A percentile compares a stretch with the other conserved stretches of the same genome.
Evolutionary conservation across 2,797 vertebrate genomes (phyloP).

Genomic region (Picus viridis): DNA sequence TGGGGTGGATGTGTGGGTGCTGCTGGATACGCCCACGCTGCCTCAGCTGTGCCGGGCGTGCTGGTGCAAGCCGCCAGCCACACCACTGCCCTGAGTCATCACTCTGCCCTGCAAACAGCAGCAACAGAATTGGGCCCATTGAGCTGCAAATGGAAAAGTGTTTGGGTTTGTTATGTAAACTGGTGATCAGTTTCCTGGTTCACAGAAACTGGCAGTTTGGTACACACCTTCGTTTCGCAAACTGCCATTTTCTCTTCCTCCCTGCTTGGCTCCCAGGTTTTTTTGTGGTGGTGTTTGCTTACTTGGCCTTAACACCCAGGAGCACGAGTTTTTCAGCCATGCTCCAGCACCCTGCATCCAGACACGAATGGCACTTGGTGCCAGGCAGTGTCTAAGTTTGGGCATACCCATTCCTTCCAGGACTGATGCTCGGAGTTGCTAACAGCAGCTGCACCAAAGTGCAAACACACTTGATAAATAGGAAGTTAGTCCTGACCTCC

Average conservation of each 20-base stretch:
- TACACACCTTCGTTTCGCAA: accelerated
- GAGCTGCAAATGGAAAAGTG: not conserved
- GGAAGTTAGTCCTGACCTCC: not conserved
- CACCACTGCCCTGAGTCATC: not conserved
- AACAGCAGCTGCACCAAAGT: not conserved
- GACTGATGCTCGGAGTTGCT: not conserved
- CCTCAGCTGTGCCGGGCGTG: accelerated
- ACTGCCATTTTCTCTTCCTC: not conserved
- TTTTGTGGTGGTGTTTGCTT: not conserved
- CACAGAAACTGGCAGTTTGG: not conserved
- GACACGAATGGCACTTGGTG: accelerated
- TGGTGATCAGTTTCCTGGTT: not conserved
- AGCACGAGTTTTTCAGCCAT: not conserved
- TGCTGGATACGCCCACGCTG: accelerated
- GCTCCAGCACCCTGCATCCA: not conserved
- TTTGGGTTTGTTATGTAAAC: not conserved
- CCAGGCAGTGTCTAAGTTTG: not conserved
- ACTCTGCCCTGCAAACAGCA: not conserved
- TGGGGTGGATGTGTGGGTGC: accelerated
- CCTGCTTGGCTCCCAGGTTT: accelerated
- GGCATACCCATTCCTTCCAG: not conserved
- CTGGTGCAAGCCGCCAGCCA: not conserved
- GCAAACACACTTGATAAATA: not conserved
- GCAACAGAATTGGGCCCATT: accelerated
- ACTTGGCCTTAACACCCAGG: not conserved